These are phyloP conservation scores for Odontesthes bonariensis DNA, from an alignment of 2,113 vertebrate species.

Conservation along the genomic window DNA sequence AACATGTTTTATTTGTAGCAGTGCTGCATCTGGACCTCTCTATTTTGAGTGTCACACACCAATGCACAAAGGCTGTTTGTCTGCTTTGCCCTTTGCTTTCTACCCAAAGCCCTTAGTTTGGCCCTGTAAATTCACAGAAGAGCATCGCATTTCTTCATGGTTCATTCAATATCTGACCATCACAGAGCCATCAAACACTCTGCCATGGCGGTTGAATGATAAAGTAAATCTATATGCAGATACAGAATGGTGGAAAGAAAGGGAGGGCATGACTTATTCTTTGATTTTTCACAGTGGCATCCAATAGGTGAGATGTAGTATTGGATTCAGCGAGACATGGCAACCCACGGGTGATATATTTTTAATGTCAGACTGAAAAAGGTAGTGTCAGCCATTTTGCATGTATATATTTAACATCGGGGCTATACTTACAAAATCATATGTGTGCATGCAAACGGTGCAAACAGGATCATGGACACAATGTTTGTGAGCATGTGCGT, in stretches of 20 bases:
- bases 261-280: conserved; percentile 52
- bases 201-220: conserved; percentile 48
- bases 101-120: conserved; percentile 26
- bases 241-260: conserved; percentile 20
- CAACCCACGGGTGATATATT: conserved; percentile 42
- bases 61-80: conserved; percentile 20
- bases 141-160: conserved; percentile 50
- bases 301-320: conserved; percentile 41
- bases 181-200: conserved; percentile 65
- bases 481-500: not conserved
- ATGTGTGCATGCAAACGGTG: conserved; percentile 2
- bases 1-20: conserved; percentile 18
- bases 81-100: conserved; percentile 26
- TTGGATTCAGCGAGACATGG: conserved; percentile 52
- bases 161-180: conserved; percentile 66
- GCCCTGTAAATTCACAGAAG: conserved; percentile 34
- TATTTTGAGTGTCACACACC: conserved; percentile 30
- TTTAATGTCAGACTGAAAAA: conserved; percentile 32
- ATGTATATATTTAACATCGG: conserved; percentile 31
- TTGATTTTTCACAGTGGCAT: conserved; percentile 59
- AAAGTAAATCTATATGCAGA: conserved; percentile 61
- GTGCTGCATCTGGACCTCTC: conserved; percentile 23
- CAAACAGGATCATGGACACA: not conserved
- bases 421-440: conserved; percentile 33
- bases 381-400: conserved; percentile 40